phyloP scores from a whole-genome alignment of 2,888 invertebrate species.

The Branchellion lobata region DNA sequence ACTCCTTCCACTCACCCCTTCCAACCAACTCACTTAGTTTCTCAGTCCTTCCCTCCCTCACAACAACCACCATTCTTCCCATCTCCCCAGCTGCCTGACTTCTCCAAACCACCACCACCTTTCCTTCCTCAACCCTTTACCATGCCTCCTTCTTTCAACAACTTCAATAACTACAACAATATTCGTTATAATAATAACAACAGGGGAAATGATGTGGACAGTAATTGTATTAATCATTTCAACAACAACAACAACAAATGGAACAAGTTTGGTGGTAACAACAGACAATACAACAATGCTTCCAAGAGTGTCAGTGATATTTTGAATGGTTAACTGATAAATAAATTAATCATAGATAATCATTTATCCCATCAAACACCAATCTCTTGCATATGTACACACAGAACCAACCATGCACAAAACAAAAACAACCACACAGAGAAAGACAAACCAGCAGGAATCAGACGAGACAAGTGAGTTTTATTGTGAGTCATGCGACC shows the following conservation, averaged over 20 bases:
- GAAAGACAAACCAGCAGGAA: too few relatives aligned
- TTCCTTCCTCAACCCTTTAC: neutral
- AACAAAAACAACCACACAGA: neutral
- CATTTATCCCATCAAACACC: neutral
- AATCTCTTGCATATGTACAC: neutral
- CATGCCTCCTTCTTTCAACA: neutral
- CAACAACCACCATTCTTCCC: neutral
- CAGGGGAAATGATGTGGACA: too few relatives aligned
- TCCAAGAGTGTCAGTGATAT: neutral
- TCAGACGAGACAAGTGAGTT: constrained; percentile 55
- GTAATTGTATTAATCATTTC: too few relatives aligned
- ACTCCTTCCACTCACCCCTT: neutral
- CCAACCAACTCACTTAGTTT: neutral
- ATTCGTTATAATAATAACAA: neutral
- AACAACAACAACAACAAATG: neutral
- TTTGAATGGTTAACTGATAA: neutral
- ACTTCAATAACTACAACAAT: neutral
- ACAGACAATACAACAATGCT: neutral
- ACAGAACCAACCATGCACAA: too few relatives aligned
- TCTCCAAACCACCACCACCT: constrained; percentile 25
- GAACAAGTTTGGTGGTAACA: neutral
- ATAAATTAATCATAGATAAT: neutral
- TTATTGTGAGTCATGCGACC: constrained; percentile 75
- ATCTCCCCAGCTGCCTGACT: neutral
- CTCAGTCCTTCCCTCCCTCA: neutral